A percentile compares a stretch with the other conserved stretches of the same genome.
phyloP scores from a whole-genome alignment of 2,888 invertebrate species.

The Ophion costatus region DNA sequence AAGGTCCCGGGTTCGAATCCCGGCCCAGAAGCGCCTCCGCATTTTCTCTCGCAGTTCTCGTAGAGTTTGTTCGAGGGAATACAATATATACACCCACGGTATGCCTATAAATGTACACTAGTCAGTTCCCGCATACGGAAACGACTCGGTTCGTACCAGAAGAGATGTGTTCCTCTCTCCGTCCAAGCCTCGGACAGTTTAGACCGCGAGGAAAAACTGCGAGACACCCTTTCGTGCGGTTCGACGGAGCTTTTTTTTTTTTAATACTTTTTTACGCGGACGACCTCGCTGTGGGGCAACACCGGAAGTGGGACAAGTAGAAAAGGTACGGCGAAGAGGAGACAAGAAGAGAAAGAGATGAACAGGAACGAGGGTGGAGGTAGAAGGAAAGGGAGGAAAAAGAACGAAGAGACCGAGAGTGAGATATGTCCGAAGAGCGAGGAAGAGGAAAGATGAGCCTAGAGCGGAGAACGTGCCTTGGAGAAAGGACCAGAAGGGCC shows the following conservation, averaged over 20 bases:
- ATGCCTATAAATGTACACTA: too few species aligned
- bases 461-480: conserved; percentile 10
- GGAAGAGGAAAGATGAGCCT: conserved; percentile 15
- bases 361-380: conserved; percentile 16
- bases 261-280: conserved; percentile 2
- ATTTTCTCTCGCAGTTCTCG: too few species aligned
- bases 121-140: conserved; percentile 1
- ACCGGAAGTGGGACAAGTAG: conserved; percentile 63
- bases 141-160: conserved; percentile 13
- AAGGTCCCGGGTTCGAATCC: too few species aligned
- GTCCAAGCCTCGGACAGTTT: too few species aligned
- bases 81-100: too few species aligned
- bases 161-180: too few species aligned
- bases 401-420: conserved; percentile 30
- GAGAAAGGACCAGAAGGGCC: conserved; percentile 1
- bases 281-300: neutral
- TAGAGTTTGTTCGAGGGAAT: too few species aligned
- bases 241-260: neutral
- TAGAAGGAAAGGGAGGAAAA: neutral
- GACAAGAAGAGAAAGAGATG: conserved; percentile 7
- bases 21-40: too few species aligned
- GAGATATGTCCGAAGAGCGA: neutral
- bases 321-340: neutral
- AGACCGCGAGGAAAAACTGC: neutral
- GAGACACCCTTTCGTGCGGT: neutral